Evolutionary conservation across 1,140 invertebrate genomes (phyloP), one percentile per base, ranked within the genome.

Genomic region (Macrotrachela quadricornifera): DNA sequence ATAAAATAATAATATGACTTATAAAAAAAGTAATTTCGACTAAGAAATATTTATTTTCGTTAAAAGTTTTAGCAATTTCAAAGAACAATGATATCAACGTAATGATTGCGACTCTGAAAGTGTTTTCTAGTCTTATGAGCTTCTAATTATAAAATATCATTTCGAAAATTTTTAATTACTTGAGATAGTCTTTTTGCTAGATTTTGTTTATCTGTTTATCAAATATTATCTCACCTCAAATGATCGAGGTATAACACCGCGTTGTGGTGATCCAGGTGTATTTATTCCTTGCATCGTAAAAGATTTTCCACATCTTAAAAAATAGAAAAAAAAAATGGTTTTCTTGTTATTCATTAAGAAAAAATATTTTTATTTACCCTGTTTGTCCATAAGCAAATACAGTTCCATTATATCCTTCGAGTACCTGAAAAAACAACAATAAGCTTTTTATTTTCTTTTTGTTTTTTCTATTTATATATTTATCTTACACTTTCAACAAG

Each of bases 201-300:
- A n/a, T n/a, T n/a, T n/a, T n/a, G n/a, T n/a, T n/a, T n/a, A n/a
- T n/a, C n/a, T n/a, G n/a, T n/a, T n/a, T n/a, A n/a, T n/a, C n/a
- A n/a, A n/a, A n/a, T n/a, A n/a, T n/a, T 30, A 21, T 56, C 14
- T 42, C 45, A 49, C 49, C 18, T 71, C 66, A 63, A 71, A 71
- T 12, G 59, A 71, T 52, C 82, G 74, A 12, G 84, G 84, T 61
- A 92, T 85, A 54, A 86, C 80, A 16, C 83, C 83, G 60, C 76
- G 71, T 60, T 77, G 74, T 71, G 75, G 67, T 1, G 67, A 51
- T 46, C 73, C 75, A 3, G 68, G 54, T 54, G 70, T 68, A 16
- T 63, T 61, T 56, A 75, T 61, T 14, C 74, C 61, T 78, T 85
- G 73, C 73, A 75, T 75, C 9, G 70, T 69, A 57, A 72, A 75